Evolutionary conservation across 2,888 invertebrate species (phyloP).

Genomic region (Sussaba pulchella): DNA sequence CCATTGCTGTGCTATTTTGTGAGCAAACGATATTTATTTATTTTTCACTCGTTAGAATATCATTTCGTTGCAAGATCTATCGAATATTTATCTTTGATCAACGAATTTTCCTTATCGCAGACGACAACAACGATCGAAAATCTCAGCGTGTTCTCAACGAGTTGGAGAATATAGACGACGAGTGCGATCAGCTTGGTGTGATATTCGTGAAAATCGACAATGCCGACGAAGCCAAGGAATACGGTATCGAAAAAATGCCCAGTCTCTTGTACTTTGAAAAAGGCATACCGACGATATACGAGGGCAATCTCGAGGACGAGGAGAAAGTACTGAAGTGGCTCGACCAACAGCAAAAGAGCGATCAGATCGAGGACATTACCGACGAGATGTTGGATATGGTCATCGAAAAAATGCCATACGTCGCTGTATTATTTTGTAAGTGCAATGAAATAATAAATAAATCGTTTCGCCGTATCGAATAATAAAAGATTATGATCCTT

Average conservation of each 20-base stretch:
- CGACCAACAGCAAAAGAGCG: slow-evolving; percentile 92
- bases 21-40: slow-evolving; percentile 83
- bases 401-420: slow-evolving; percentile 94
- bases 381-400: slow-evolving; percentile 97
- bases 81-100: no score
- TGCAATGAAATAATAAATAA: no score
- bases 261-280: slow-evolving; percentile 94
- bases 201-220: slow-evolving; percentile 97
- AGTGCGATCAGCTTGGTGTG: slow-evolving; percentile 94
- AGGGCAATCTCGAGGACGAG: slow-evolving; percentile 94
- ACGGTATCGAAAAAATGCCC: slow-evolving; percentile 95
- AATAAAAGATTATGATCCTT: no score
- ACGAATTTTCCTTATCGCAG: slow-evolving; percentile 84
- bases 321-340: slow-evolving; percentile 95
- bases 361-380: slow-evolving; percentile 97
- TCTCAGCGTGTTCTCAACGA: slow-evolving; percentile 94
- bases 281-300: slow-evolving; percentile 94
- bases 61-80: no score
- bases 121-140: slow-evolving; percentile 95
- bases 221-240: slow-evolving; percentile 94
- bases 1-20: slow-evolving; percentile 96
- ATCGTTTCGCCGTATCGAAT: no score
- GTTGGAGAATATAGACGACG: slow-evolving; percentile 97
- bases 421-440: slow-evolving; percentile 97
- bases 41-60: no score